Percentiles rank a stretch among this genome's conserved stretches.
phyloP scores from a whole-genome alignment of 2,888 invertebrate genomes.

The Pemphredon lugubris region DNA sequence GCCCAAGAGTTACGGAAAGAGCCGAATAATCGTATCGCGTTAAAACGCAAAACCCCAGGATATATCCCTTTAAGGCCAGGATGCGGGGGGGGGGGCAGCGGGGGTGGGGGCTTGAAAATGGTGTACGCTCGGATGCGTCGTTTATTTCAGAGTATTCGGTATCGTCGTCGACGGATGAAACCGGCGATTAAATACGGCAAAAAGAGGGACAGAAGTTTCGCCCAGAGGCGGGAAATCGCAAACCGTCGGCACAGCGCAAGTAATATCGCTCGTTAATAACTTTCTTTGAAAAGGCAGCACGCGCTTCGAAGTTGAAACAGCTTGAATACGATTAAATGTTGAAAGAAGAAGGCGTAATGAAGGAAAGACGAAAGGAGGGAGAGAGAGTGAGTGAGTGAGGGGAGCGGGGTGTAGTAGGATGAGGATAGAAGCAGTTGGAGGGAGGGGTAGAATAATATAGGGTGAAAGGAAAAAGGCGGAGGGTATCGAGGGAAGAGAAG shows the following conservation, averaged over 20 bases:
- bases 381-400: neutral
- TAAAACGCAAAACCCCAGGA: slow-evolving; percentile 28
- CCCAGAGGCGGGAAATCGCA: slow-evolving; percentile 8
- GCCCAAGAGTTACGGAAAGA: neutral
- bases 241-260: slow-evolving; percentile 4
- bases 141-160: slow-evolving; percentile 28
- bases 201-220: slow-evolving; percentile 12
- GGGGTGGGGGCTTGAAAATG: slow-evolving; percentile 43
- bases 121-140: slow-evolving; percentile 16
- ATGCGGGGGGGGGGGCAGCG: neutral
- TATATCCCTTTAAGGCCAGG: slow-evolving; percentile 21
- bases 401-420: neutral
- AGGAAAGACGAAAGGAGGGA: neutral
- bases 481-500: neutral
- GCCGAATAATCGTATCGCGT: slow-evolving; percentile 24
- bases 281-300: slow-evolving; percentile 25
- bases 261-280: slow-evolving; percentile 53
- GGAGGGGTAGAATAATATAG: slow-evolving; percentile 24
- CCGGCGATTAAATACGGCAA: slow-evolving; percentile 29
- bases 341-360: neutral
- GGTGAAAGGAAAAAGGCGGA: slow-evolving; percentile 16
- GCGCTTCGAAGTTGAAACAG: slow-evolving; percentile 21
- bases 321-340: slow-evolving; percentile 31
- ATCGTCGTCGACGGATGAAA: slow-evolving; percentile 15
- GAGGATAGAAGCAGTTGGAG: slow-evolving; percentile 1